A percentile compares a stretch with the other conserved stretches of the same genome.
Evolutionary conservation across 1,140 invertebrate genomes (phyloP).

Genomic region (Lasioglossum albipes): DNA sequence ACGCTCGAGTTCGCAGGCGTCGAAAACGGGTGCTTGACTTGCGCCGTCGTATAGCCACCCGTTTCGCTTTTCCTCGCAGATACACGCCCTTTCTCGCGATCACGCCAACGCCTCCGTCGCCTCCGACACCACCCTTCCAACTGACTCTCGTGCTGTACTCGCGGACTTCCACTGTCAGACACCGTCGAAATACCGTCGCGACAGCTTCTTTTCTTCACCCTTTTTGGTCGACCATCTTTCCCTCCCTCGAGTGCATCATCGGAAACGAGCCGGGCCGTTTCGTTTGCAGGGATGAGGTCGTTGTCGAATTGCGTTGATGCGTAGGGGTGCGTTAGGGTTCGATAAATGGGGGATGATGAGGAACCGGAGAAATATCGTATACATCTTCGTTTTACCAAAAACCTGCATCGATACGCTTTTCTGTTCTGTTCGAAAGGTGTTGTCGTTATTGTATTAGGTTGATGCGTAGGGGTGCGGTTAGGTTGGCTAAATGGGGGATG

Average conservation of each 20-base stretch:
- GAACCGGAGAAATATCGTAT: no score
- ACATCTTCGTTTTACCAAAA: no score
- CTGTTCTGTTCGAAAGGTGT: no score
- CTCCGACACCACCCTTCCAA: slow-evolving; percentile 21
- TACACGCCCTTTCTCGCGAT: slow-evolving; percentile 55
- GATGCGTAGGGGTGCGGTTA: no score
- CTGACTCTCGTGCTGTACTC: not conserved
- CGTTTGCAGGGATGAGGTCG: no score
- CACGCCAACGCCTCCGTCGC: slow-evolving; percentile 44
- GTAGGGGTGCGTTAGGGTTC: no score
- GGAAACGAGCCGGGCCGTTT: no score
- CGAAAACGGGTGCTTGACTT: slow-evolving; percentile 61
- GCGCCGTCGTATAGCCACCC: slow-evolving; percentile 54
- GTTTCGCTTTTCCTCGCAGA: slow-evolving; percentile 58
- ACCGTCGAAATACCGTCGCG: slow-evolving; percentile 11
- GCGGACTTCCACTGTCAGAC: slow-evolving; percentile 17
- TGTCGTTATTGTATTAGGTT: no score
- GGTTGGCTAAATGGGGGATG: no score
- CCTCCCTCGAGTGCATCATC: not conserved
- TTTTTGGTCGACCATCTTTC: not conserved
- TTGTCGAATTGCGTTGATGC: no score
- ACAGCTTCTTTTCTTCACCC: not conserved
- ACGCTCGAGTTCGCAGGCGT: slow-evolving; percentile 70
- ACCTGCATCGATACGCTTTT: no score
- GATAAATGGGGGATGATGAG: no score